These are phyloP conservation scores for Unio pictorum DNA, from an alignment of 2,888 invertebrate species.

Conservation along the genomic window DNA sequence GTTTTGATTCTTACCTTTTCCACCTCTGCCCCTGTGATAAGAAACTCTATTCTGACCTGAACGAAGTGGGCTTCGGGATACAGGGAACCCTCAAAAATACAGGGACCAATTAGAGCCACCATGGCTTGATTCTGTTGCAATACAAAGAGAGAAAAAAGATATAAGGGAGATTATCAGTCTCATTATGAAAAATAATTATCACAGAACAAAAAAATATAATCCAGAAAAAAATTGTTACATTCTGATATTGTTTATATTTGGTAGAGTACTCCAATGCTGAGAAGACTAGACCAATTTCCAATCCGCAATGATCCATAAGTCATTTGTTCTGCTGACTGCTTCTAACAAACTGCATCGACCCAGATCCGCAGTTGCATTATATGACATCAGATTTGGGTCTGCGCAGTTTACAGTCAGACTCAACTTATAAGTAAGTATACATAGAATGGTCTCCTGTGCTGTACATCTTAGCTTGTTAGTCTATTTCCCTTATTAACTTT, in stretches of 20 bases:
- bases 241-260: not conserved
- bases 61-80: constrained; percentile 52
- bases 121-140: constrained; percentile 62
- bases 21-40: constrained; percentile 57
- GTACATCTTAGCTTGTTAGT: too few species aligned
- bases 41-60: constrained; percentile 60
- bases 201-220: too few species aligned
- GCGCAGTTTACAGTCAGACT: too few species aligned
- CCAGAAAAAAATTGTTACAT: too few species aligned
- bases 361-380: too few species aligned
- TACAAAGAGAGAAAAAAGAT: not conserved
- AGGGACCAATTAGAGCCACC: constrained; percentile 61
- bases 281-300: not conserved
- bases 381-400: too few species aligned
- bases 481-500: too few species aligned
- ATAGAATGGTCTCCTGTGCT: too few species aligned
- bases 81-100: constrained; percentile 62
- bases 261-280: not conserved
- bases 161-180: not conserved
- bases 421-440: too few species aligned
- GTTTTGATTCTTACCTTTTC: constrained; percentile 42
- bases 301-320: not conserved
- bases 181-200: too few species aligned
- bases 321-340: not conserved
- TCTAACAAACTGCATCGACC: too few species aligned